These are phyloP conservation scores for Neofelis nebulosa DNA, from an alignment of 2,113 vertebrate species.

Conservation along the genomic window DNA sequence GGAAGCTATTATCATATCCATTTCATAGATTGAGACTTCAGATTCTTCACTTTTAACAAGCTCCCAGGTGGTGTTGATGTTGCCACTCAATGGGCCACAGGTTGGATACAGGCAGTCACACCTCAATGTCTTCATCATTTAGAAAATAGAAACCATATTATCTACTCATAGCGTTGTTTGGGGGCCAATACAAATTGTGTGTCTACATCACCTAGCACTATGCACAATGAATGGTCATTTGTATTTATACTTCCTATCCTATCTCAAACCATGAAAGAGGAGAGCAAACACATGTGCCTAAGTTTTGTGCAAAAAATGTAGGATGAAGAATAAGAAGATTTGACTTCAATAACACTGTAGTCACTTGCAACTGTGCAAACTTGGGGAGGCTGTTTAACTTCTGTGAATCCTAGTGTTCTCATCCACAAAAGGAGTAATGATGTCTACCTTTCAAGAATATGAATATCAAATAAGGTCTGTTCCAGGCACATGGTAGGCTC, in stretches of 20 bases:
- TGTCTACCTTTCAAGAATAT: background rate
- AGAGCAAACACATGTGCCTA: background rate
- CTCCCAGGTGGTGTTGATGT: background rate
- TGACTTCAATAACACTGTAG: background rate
- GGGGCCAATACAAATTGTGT: background rate
- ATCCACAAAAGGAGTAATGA: background rate
- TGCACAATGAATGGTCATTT: background rate
- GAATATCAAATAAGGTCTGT: background rate
- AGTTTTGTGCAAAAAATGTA: background rate
- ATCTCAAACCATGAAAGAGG: background rate
- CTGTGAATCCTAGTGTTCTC: background rate
- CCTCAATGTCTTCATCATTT: background rate
- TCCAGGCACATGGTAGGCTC: too few relatives aligned
- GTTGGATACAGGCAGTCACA: background rate
- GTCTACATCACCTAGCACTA: background rate
- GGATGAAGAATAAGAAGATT: background rate
- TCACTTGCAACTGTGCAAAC: background rate
- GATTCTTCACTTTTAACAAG: constrained; percentile 57
- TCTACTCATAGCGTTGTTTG: background rate
- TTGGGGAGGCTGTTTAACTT: background rate
- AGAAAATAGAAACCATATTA: background rate
- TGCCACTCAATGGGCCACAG: background rate
- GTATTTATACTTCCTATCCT: background rate
- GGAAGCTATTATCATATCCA: background rate
- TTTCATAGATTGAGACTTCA: background rate